These are phyloP conservation scores for Mormyrops attenuatus DNA, from an alignment of 2,797 vertebrate genomes.

Conservation along the genomic window DNA sequence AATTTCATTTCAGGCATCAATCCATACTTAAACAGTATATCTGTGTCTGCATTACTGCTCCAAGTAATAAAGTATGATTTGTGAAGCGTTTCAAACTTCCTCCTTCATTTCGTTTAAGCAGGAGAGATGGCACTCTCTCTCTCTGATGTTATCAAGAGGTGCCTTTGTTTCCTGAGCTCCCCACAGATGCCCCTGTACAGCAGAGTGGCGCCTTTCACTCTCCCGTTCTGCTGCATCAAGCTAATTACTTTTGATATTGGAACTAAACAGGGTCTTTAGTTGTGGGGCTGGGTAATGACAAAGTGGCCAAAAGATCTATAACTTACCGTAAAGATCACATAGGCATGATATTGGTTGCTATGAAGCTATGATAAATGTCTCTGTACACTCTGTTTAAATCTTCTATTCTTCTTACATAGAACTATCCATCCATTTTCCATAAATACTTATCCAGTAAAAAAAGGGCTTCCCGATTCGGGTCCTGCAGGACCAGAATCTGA, in stretches of 20 bases:
- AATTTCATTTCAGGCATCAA: neutral
- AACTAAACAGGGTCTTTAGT: constrained; percentile 21
- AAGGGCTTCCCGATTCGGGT: neutral
- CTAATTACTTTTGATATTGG: constrained; percentile 27
- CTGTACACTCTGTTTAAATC: neutral
- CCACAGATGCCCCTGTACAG: neutral
- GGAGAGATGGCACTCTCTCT: neutral
- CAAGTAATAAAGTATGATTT: constrained; percentile 7
- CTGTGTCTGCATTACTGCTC: neutral
- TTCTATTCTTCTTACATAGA: neutral
- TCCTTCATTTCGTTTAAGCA: neutral
- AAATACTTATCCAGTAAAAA: neutral
- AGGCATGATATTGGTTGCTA: neutral
- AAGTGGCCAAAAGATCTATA: neutral
- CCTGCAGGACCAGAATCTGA: neutral
- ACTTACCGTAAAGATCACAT: neutral
- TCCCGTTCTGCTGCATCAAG: constrained; percentile 6
- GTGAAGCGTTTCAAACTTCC: neutral
- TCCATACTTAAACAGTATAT: neutral
- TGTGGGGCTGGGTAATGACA: neutral
- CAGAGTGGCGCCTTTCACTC: neutral
- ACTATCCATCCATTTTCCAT: neutral
- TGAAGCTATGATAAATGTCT: neutral
- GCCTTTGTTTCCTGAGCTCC: constrained; percentile 5
- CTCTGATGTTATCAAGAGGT: constrained; percentile 15